Evolutionary conservation across 2,888 invertebrate species (phyloP).

Genomic region (Pharmacophagus antenor): DNA sequence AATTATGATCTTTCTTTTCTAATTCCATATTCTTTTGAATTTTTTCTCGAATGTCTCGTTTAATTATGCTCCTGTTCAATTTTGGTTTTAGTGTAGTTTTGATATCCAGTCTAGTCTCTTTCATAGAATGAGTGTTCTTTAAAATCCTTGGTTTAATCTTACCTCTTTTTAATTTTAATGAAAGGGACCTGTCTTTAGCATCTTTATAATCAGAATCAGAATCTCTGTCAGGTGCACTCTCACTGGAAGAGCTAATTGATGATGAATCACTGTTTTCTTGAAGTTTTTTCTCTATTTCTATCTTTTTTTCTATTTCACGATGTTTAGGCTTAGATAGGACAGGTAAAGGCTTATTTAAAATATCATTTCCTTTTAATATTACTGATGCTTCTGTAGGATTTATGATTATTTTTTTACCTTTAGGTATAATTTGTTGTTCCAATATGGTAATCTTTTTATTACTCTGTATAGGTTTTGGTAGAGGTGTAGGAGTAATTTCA

Average conservation of each 20-base stretch:
- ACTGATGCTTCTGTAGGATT: constrained; percentile 59
- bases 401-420: constrained; percentile 70
- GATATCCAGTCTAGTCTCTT: constrained; percentile 52
- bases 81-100: constrained; percentile 59
- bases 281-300: constrained; percentile 58
- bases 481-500: constrained; percentile 69
- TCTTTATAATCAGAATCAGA: constrained; percentile 83
- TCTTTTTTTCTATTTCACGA: constrained; percentile 48
- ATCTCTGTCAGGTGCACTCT: constrained; percentile 82
- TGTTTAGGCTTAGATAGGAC: constrained; percentile 56
- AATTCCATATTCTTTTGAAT: constrained; percentile 50
- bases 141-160: constrained; percentile 69
- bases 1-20: constrained; percentile 51
- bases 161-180: constrained; percentile 53
- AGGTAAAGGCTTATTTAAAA: constrained; percentile 61
- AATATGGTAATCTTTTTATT: constrained; percentile 75
- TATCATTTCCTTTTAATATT: constrained; percentile 67
- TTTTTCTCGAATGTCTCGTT: constrained; percentile 64
- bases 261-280: constrained; percentile 77
- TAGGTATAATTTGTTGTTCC: constrained; percentile 75
- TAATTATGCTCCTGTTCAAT: constrained; percentile 51
- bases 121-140: constrained; percentile 49
- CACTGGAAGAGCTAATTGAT: constrained; percentile 72
- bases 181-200: constrained; percentile 56
- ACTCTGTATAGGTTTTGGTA: constrained; percentile 65